Conservation (phyloP, 2,888 invertebrate genomes). For the Mythimna loreyi region DNA sequence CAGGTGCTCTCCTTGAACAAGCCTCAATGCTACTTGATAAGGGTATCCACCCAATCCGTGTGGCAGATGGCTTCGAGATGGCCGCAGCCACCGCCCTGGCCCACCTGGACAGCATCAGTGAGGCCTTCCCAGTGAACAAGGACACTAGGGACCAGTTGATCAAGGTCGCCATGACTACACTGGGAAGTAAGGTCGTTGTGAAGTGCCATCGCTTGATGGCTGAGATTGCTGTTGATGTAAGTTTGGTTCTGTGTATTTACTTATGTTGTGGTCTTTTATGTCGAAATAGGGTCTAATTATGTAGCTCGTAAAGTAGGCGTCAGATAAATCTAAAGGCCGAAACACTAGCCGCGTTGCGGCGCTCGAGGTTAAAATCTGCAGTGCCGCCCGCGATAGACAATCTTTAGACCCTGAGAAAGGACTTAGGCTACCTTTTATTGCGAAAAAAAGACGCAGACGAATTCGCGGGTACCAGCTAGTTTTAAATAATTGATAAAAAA, state of each 20-base stretch:
- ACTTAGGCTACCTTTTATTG: no score
- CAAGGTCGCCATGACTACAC: constrained; percentile 99
- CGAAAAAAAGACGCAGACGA: no score
- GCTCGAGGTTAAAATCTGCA: no score
- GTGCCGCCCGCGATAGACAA: no score
- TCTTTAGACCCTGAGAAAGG: no score
- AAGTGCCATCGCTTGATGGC: constrained; percentile 99
- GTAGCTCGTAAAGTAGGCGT: no score
- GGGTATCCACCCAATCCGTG: constrained; percentile 99
- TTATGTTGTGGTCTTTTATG: no score
- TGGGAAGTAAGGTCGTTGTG: constrained; percentile 99
- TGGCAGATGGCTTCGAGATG: constrained; percentile 99
- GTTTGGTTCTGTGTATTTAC: constrained; percentile 41
- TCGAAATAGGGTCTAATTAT: no score
- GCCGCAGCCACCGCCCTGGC: constrained; percentile 97
- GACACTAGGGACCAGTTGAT: constrained; percentile 97
- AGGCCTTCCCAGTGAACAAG: constrained; percentile 96
- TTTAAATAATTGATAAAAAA: no score
- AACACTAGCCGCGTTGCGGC: no score
- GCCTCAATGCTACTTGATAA: constrained; percentile 97
- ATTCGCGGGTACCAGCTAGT: no score
- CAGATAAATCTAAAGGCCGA: no score
- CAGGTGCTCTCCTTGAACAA: constrained; percentile 98
- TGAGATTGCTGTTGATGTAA: constrained; percentile 97
- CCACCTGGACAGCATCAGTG: constrained; percentile 96